These are phyloP conservation scores for Halcyon leucocephala DNA, from an alignment of 2,797 vertebrate species.

Conservation along the genomic window DNA sequence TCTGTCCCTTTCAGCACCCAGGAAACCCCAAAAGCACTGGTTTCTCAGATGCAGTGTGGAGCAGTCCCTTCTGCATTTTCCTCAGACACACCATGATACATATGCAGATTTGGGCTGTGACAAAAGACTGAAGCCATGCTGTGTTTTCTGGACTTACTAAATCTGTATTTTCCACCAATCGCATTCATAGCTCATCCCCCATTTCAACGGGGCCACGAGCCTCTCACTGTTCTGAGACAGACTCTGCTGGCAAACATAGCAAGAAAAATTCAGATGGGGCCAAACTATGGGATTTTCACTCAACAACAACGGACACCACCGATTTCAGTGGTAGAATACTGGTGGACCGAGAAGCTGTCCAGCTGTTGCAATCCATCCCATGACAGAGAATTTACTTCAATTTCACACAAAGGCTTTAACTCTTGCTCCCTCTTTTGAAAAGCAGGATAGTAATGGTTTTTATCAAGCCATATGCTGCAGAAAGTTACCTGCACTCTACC, in stretches of 20 bases:
- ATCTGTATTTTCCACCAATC: not conserved
- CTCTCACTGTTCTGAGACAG: not conserved
- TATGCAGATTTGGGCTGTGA: not conserved
- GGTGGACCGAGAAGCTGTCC: not conserved
- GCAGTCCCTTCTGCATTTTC: not conserved
- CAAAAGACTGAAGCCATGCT: not conserved
- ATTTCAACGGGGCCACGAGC: not conserved
- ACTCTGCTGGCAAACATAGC: not conserved
- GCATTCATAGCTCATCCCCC: not conserved
- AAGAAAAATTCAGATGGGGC: not conserved
- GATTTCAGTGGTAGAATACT: not conserved
- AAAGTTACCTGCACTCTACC: not conserved
- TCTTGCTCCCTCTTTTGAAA: not conserved
- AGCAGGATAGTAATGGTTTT: not conserved
- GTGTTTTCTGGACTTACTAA: not conserved
- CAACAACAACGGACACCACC: rapidly evolving
- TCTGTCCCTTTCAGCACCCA: not conserved
- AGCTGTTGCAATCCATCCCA: not conserved
- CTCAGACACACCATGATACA: not conserved
- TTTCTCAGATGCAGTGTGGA: not conserved
- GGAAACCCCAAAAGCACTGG: not conserved
- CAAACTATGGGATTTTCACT: not conserved
- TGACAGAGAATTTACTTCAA: not conserved
- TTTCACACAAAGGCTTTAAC: not conserved
- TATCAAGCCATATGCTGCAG: not conserved